A percentile compares a stretch with the other conserved stretches of the same genome.
phyloP scores from a whole-genome alignment of 2,888 invertebrate genomes.

The Rambutsinella grinnellia region DNA sequence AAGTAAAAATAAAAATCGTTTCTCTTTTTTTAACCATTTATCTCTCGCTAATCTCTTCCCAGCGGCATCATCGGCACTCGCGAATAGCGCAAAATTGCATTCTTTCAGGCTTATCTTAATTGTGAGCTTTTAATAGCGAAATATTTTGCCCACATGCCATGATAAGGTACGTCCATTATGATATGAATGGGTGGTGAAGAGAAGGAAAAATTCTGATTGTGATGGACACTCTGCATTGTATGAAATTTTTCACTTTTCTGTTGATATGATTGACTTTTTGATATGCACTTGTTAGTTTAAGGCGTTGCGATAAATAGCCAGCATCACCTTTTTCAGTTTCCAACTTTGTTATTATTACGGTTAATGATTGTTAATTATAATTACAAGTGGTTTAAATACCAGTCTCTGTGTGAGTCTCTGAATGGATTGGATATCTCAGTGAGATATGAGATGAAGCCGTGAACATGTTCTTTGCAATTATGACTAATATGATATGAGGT shows the following conservation, averaged over 20 bases:
- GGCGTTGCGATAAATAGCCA: background rate
- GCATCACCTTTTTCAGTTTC: background rate
- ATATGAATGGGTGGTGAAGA: background rate
- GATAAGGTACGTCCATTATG: background rate
- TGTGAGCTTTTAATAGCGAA: background rate
- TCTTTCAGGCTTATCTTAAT: background rate
- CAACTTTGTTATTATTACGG: background rate
- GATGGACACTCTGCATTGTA: background rate
- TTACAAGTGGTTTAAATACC: constrained; percentile 3
- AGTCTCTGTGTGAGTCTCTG: constrained; percentile 5
- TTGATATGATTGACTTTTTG: background rate
- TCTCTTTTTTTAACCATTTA: too few species aligned
- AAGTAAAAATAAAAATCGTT: too few species aligned
- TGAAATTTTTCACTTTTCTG: background rate
- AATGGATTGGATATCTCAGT: background rate
- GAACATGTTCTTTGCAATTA: constrained; percentile 13
- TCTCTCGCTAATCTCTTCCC: too few species aligned
- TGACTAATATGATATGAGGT: constrained; percentile 5
- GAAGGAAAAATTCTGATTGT: background rate
- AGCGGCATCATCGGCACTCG: too few species aligned
- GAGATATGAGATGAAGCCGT: constrained; percentile 5
- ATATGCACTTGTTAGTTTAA: background rate
- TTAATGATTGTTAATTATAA: background rate
- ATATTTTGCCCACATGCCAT: background rate
- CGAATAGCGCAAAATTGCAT: background rate